Conservation (phyloP, 2,797 vertebrate genomes). For the Sebastiscus albofasciatus region DNA sequence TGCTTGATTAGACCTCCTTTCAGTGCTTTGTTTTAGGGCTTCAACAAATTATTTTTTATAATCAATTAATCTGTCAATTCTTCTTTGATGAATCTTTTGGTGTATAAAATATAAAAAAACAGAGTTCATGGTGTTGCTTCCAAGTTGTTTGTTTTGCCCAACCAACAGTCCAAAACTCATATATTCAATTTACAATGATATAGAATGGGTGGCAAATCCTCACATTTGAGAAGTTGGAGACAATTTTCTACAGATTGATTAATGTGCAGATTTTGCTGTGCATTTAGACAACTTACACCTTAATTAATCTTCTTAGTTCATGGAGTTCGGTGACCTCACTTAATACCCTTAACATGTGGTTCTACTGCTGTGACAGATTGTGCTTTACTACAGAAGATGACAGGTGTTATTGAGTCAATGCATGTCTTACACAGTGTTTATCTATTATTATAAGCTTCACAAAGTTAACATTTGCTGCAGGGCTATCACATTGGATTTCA, state of each 20-base stretch:
- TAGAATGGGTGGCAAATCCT: not conserved
- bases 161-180: too few species aligned
- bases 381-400: not conserved
- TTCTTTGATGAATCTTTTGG: rapidly evolving
- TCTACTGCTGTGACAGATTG: not conserved
- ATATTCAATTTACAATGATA: not conserved
- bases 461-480: too few species aligned
- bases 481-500: not conserved
- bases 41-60: not conserved
- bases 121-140: not conserved
- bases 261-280: not conserved
- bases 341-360: not conserved
- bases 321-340: too few species aligned
- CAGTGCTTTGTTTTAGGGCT: not conserved
- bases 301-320: not conserved
- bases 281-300: not conserved
- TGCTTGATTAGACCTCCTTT: not conserved
- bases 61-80: rapidly evolving
- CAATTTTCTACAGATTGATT: not conserved
- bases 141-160: too few species aligned
- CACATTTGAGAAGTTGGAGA: not conserved
- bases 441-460: not conserved
- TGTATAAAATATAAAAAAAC: not conserved
- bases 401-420: not conserved
- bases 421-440: not conserved